Evolutionary conservation across 2,797 vertebrate species (phyloP).

Genomic region (Typhlichthys subterraneus): DNA sequence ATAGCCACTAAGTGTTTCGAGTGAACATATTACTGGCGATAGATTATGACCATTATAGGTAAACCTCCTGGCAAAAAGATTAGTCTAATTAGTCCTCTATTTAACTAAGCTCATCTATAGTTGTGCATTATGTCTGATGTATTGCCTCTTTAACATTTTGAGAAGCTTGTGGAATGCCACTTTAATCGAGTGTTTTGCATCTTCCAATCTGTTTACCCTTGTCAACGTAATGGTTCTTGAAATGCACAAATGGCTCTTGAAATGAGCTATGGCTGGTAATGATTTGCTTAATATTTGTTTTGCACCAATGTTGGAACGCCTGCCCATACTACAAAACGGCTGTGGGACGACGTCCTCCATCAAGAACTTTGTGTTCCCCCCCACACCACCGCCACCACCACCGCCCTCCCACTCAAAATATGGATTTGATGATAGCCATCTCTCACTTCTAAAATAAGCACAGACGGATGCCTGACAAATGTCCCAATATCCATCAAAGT

Average conservation of each 20-base stretch:
- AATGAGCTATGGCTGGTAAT: constrained; percentile 54
- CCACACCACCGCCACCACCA: constrained; percentile 26
- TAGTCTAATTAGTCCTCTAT: constrained; percentile 75
- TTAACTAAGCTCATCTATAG: constrained; percentile 61
- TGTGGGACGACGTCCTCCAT: constrained; percentile 55
- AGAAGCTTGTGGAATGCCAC: constrained; percentile 60
- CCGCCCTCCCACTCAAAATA: constrained; percentile 49
- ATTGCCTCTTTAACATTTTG: constrained; percentile 71
- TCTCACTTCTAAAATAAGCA: constrained; percentile 70
- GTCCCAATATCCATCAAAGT: constrained; percentile 67
- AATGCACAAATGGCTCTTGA: constrained; percentile 59
- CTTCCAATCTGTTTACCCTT: constrained; percentile 71
- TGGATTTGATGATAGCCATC: constrained; percentile 70
- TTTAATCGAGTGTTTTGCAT: constrained; percentile 74
- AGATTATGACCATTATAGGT: constrained; percentile 79
- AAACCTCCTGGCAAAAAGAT: constrained; percentile 76
- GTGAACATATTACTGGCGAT: constrained; percentile 70
- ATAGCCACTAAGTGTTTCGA: constrained; percentile 69
- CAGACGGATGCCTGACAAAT: constrained; percentile 72
- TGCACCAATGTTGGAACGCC: neutral
- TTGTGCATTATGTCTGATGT: constrained; percentile 64
- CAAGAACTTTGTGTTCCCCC: constrained; percentile 33
- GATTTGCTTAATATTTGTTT: constrained; percentile 61
- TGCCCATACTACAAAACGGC: constrained; percentile 20
- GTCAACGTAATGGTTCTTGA: constrained; percentile 64